These are phyloP conservation scores for Cnemophilus loriae DNA, from an alignment of 2,113 vertebrate genomes.

Conservation along the genomic window DNA sequence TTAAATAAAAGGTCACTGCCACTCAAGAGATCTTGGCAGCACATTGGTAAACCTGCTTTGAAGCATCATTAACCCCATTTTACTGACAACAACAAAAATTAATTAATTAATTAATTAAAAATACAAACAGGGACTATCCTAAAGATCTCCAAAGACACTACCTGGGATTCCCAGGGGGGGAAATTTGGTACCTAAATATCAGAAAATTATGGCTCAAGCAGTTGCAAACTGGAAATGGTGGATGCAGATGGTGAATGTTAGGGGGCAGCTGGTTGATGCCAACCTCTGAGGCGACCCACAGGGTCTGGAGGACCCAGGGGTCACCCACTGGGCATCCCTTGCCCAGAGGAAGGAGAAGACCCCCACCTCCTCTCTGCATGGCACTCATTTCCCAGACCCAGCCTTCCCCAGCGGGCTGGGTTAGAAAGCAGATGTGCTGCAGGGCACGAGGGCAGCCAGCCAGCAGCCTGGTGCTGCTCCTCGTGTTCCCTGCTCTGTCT, in stretches of 20 bases:
- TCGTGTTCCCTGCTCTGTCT: not conserved
- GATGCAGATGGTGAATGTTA: not conserved
- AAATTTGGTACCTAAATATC: not conserved
- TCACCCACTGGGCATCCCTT: not conserved
- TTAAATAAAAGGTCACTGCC: constrained; percentile 52
- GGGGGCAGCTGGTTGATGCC: not conserved
- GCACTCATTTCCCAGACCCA: not conserved
- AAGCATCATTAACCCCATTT: constrained; percentile 21
- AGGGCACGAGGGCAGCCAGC: not conserved
- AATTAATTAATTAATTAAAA: too few relatives aligned
- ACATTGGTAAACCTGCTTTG: not conserved
- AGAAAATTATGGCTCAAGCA: not conserved
- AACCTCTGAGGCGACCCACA: not conserved
- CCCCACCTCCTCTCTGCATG: rapidly evolving
- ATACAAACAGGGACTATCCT: not conserved
- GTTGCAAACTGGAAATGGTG: not conserved
- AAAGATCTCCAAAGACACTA: not conserved
- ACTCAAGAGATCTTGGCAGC: constrained; percentile 3
- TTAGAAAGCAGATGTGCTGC: not conserved
- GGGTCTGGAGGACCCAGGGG: not conserved
- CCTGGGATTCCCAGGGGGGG: not conserved
- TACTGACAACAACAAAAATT: not conserved
- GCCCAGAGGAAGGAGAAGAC: not conserved
- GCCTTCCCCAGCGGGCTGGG: not conserved
- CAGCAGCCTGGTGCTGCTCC: not conserved